These are phyloP conservation scores for Acleris holmiana DNA, from an alignment of 2,888 invertebrate genomes.

Conservation along the genomic window DNA sequence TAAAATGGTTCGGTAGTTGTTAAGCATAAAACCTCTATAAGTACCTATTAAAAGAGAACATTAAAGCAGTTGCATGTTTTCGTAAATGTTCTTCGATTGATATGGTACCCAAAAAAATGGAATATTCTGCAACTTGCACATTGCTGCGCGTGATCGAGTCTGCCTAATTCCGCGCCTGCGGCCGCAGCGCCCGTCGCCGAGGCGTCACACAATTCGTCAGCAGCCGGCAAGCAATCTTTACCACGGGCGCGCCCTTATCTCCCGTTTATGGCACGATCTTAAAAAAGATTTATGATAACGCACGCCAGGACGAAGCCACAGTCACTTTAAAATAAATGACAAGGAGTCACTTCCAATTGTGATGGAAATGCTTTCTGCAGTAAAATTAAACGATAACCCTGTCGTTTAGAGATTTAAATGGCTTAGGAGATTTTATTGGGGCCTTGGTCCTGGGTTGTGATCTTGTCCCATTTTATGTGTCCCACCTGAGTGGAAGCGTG, in stretches of 20 bases:
- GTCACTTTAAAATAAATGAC: conserved; percentile 84
- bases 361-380: conserved; percentile 84
- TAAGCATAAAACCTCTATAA: no score
- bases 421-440: conserved; percentile 76
- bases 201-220: conserved; percentile 66
- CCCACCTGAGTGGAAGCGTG: conserved; percentile 55
- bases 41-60: no score
- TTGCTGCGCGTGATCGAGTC: conserved; percentile 5
- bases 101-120: not conserved
- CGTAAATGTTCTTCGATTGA: not conserved
- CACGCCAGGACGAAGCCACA: conserved; percentile 76
- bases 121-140: not conserved
- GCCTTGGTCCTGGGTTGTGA: conserved; percentile 57
- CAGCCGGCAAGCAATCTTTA: conserved; percentile 75
- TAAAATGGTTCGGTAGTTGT: no score
- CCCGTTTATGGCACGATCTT: conserved; percentile 80
- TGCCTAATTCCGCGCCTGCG: conserved; percentile 48
- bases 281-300: conserved; percentile 84
- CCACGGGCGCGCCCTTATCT: conserved; percentile 83
- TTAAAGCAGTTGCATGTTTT: no score
- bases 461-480: conserved; percentile 61
- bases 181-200: conserved; percentile 46
- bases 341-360: conserved; percentile 83
- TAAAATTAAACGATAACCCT: conserved; percentile 83
- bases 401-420: conserved; percentile 82